Evolutionary conservation across 1,140 invertebrate genomes (phyloP).

Genomic region (Armadillidium nasatum): DNA sequence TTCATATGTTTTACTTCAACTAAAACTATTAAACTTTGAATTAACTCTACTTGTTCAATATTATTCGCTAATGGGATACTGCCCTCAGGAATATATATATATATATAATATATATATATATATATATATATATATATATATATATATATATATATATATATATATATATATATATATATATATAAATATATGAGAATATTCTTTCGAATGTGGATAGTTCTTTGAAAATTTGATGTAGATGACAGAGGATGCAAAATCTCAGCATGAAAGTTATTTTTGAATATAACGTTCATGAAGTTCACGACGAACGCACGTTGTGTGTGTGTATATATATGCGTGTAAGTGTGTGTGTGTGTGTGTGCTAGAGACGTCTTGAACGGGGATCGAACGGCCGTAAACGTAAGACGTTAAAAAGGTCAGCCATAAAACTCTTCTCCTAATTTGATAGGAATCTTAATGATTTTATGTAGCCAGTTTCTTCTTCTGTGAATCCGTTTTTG

Average conservation of each 20-base stretch:
- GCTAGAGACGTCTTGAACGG: neutral
- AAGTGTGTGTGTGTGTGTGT: too few relatives aligned
- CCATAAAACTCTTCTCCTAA: neutral
- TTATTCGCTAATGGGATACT: neutral
- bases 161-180: too few relatives aligned
- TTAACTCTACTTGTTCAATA: too few relatives aligned
- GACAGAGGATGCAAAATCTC: neutral
- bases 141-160: neutral
- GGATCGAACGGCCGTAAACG: neutral
- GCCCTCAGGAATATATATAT: neutral
- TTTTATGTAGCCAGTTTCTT: neutral
- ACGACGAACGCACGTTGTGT: too few relatives aligned
- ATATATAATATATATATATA: constrained; percentile 1
- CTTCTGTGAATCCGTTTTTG: neutral
- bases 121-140: neutral
- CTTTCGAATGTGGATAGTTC: too few relatives aligned
- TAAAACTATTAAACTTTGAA: too few relatives aligned
- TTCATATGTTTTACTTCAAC: too few relatives aligned
- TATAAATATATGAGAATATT: too few relatives aligned
- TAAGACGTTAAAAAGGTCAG: neutral
- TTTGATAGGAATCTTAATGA: constrained; percentile 11
- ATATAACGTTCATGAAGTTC: too few relatives aligned
- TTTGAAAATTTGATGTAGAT: neutral
- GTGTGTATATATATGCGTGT: too few relatives aligned
- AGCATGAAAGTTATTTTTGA: neutral